Evolutionary conservation across 2,797 vertebrate genomes (phyloP).

Genomic region (Echiichthys vipera): DNA sequence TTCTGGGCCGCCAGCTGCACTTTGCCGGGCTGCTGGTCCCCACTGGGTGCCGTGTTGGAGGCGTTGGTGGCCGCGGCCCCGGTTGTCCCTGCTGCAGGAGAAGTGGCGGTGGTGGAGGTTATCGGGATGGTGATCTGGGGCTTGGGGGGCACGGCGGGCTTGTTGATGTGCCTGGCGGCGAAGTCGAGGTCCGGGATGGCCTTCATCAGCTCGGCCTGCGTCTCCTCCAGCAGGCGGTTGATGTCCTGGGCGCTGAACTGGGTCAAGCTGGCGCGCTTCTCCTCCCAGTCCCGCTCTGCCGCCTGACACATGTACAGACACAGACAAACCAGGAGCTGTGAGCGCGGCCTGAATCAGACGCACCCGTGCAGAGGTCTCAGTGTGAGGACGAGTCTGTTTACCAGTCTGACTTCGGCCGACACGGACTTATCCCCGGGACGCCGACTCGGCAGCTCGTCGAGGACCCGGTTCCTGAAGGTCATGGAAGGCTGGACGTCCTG

Average conservation of each 20-base stretch:
- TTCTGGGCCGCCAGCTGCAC: slow-evolving; percentile 88
- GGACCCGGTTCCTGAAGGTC: slow-evolving; percentile 81
- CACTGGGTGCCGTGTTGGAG: slow-evolving; percentile 70
- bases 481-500: slow-evolving; percentile 78
- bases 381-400: too few species aligned
- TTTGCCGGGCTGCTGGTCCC: slow-evolving; percentile 91
- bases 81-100: slow-evolving; percentile 75
- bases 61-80: slow-evolving; percentile 73
- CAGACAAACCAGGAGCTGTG: slow-evolving; percentile 5
- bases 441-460: slow-evolving; percentile 87
- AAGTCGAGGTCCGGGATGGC: slow-evolving; percentile 97
- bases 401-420: slow-evolving; percentile 92
- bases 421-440: slow-evolving; percentile 90
- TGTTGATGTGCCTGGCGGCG: slow-evolving; percentile 91
- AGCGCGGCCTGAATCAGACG: too few species aligned
- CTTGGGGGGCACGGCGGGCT: slow-evolving; percentile 84
- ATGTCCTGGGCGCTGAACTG: slow-evolving; percentile 98
- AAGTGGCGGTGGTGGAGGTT: slow-evolving; percentile 42
- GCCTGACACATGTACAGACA: slow-evolving; percentile 82
- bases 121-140: slow-evolving; percentile 81
- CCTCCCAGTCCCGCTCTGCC: slow-evolving; percentile 97
- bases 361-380: slow-evolving; percentile 9
- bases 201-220: slow-evolving; percentile 96
- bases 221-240: slow-evolving; percentile 95
- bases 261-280: slow-evolving; percentile 94